Percentiles rank a stretch among this genome's conserved stretches.
These are phyloP conservation scores for Ceratosolen solmsi DNA, from an alignment of 1,140 invertebrate species.

Conservation along the genomic window DNA sequence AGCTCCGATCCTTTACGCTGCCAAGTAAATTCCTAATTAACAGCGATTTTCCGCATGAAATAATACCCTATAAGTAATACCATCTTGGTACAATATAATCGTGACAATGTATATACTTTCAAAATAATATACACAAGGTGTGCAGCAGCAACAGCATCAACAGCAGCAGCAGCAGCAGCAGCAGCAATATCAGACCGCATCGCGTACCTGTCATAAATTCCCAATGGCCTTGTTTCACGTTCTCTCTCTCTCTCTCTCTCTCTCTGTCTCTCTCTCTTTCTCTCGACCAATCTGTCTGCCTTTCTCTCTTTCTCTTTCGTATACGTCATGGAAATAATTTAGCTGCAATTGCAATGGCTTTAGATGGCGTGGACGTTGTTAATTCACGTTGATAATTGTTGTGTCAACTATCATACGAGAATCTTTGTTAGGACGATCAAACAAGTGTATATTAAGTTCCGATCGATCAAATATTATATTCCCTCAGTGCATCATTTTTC, in stretches of 20 bases:
- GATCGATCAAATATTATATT: not conserved
- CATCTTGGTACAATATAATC: not conserved
- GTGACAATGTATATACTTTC: not conserved
- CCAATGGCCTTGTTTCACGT: not conserved
- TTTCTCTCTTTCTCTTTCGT: not conserved
- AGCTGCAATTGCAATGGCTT: not conserved
- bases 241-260: not conserved
- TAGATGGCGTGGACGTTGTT: not conserved
- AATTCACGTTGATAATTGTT: not conserved
- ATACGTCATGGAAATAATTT: not conserved
- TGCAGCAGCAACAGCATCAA: not conserved
- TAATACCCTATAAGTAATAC: not conserved
- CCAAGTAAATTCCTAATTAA: constrained; percentile 12
- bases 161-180: no score
- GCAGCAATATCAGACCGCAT: not conserved
- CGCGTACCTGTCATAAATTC: not conserved
- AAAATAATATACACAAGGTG: not conserved
- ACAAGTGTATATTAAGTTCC: not conserved
- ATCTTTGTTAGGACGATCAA: not conserved
- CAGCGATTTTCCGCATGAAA: not conserved
- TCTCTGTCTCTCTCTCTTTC: not conserved
- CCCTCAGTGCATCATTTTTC: not conserved
- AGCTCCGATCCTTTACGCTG: not conserved
- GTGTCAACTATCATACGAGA: not conserved
- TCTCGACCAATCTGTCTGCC: not conserved